phyloP scores from a whole-genome alignment of 2,888 invertebrate genomes.

The Ectemnius continuus region DNA sequence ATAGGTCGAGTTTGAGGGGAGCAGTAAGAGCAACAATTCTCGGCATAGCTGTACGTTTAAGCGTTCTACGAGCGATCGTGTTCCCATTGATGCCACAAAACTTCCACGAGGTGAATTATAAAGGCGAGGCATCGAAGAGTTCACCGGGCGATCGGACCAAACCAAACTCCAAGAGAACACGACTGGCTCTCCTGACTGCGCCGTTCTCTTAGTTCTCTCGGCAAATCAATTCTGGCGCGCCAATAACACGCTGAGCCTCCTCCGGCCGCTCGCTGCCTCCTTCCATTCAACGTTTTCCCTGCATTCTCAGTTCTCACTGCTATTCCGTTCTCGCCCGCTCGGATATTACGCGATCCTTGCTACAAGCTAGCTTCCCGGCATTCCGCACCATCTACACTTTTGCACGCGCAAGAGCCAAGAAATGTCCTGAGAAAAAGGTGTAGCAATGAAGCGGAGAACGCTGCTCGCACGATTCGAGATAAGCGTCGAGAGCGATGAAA shows the following conservation, averaged over 20 bases:
- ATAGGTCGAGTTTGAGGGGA: no score
- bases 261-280: slow-evolving; percentile 36
- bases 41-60: no score
- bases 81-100: slow-evolving; percentile 53
- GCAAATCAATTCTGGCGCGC: slow-evolving; percentile 49
- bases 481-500: neutral
- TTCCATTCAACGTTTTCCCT: slow-evolving; percentile 49
- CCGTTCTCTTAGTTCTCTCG: slow-evolving; percentile 43
- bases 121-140: neutral
- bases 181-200: slow-evolving; percentile 12
- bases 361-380: no score
- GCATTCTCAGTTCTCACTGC: slow-evolving; percentile 42
- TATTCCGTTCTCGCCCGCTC: slow-evolving; percentile 30
- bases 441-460: slow-evolving; percentile 24
- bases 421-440: slow-evolving; percentile 6
- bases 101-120: neutral
- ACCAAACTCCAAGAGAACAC: slow-evolving; percentile 13
- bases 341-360: slow-evolving; percentile 40
- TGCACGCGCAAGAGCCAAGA: slow-evolving; percentile 6
- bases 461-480: neutral
- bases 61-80: slow-evolving; percentile 13
- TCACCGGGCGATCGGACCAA: slow-evolving; percentile 10
- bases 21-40: no score
- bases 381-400: slow-evolving; percentile 11
- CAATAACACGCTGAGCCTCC: slow-evolving; percentile 35